Evolutionary conservation across 2,888 invertebrate species (phyloP).

Genomic region (Drosophila buzzatii): DNA sequence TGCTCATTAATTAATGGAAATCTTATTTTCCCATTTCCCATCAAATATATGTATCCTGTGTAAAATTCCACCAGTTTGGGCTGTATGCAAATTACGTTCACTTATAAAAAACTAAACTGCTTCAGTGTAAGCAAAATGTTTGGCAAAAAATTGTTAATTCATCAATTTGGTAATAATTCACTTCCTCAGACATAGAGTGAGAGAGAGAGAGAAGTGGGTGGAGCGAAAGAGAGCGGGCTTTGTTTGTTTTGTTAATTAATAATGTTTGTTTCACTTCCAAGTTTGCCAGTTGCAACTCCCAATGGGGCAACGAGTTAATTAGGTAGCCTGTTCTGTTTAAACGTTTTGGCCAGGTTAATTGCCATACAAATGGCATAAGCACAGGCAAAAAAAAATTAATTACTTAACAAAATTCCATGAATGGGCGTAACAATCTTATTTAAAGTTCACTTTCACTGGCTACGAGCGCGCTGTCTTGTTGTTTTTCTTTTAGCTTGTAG

Average conservation of each 20-base stretch:
- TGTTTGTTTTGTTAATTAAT: background rate
- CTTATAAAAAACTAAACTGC: background rate
- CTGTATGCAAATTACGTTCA: background rate
- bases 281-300: slow-evolving; percentile 1
- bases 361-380: slow-evolving; percentile 21
- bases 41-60: background rate
- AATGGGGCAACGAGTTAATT: slow-evolving; percentile 6
- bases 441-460: slow-evolving; percentile 60
- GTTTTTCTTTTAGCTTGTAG: slow-evolving; percentile 26
- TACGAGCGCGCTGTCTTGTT: background rate
- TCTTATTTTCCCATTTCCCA: background rate
- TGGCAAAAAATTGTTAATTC: background rate
- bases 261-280: background rate
- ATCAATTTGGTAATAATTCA: background rate
- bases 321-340: slow-evolving; percentile 32
- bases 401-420: slow-evolving; percentile 37
- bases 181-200: background rate
- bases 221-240: background rate
- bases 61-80: background rate
- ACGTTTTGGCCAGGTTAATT: slow-evolving; percentile 20
- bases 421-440: slow-evolving; percentile 34
- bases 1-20: background rate
- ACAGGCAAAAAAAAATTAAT: background rate
- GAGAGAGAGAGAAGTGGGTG: background rate
- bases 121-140: background rate